These are phyloP conservation scores for Aromia moschata DNA, from an alignment of 2,888 invertebrate genomes.

Conservation along the genomic window DNA sequence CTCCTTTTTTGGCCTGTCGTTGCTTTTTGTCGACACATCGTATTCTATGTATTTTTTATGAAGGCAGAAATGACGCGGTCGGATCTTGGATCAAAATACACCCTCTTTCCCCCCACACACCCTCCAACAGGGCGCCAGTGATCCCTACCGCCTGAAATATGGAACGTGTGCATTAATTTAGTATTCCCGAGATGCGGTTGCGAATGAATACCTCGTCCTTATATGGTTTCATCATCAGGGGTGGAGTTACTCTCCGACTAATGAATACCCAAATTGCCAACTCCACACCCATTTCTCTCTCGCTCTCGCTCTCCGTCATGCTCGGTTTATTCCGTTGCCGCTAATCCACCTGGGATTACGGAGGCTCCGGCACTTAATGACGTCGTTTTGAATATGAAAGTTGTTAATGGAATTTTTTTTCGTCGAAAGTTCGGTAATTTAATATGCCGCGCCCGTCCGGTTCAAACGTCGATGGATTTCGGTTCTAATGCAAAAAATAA, in stretches of 20 bases:
- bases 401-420: conserved; percentile 17
- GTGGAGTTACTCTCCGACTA: conserved; percentile 37
- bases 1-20: too few relatives aligned
- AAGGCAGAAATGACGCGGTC: too few relatives aligned
- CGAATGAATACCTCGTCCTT: conserved; percentile 23
- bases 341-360: conserved; percentile 28
- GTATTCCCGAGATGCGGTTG: conserved; percentile 34
- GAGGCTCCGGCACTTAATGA: conserved; percentile 24
- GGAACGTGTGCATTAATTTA: conserved; percentile 20
- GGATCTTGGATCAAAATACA: too few relatives aligned
- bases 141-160: conserved; percentile 8
- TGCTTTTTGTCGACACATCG: too few relatives aligned
- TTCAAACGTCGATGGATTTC: too few relatives aligned
- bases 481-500: too few relatives aligned
- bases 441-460: too few relatives aligned
- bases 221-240: conserved; percentile 23
- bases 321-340: conserved; percentile 20
- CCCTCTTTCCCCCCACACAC: too few relatives aligned
- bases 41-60: too few relatives aligned
- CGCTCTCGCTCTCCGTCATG: too few relatives aligned
- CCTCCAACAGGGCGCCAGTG: too few relatives aligned
- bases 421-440: not conserved
- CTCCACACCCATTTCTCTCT: conserved; percentile 35
- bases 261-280: conserved; percentile 47
- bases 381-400: conserved; percentile 21